Evolutionary conservation across 2,797 vertebrate species (phyloP), one percentile per base, ranked within the genome.

Genomic region (Molothrus aeneus): DNA sequence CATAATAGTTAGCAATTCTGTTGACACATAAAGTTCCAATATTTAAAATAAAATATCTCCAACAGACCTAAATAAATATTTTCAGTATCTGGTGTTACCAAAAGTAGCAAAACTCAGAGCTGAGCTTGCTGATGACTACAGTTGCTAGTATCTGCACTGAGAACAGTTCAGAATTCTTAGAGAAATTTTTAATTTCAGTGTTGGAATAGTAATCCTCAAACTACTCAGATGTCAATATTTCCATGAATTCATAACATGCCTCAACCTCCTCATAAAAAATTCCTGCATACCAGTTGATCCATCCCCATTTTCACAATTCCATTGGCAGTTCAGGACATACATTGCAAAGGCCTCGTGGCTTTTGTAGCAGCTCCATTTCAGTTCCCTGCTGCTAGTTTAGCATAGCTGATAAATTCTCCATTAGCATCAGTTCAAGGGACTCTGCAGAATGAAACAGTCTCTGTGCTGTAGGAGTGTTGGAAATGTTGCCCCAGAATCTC

Each of bases 241-340:
- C 42, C 25, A 10, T 63, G 11, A 86, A n/a, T 40, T 60, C 15
- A 11, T 48, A 72, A 50, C n/a, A 36, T 75, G 8, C 24, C 18
- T 92, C 19, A 56, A 9, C 14, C 10, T 86, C 20, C 9, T 16
- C 36, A 13, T 68, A 31, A 78, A 82, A 74, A 48, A 10, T 13
- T 74, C 5, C 45, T 77, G 16, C 34, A 20, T 74, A 63, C 6
- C 1, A 1, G 4, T 42, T 68, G 10, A 10, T 82, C 50, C 45
- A 42, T 69, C 14, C 3, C 25, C 21, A 83, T 65, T 91, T 86
- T 83, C 29, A 7, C 21, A 19, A 22, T 75, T 84, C 43, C 18
- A 34, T 1, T 75, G 36, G 14, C 2, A 1, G 10, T 56, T 64
- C 73, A 4, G 38, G 45, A 18, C 29, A 40, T 6, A 0, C 7